Evolutionary conservation across 2,113 vertebrate genomes (phyloP).

Genomic region (Coptodon bakossiorum): DNA sequence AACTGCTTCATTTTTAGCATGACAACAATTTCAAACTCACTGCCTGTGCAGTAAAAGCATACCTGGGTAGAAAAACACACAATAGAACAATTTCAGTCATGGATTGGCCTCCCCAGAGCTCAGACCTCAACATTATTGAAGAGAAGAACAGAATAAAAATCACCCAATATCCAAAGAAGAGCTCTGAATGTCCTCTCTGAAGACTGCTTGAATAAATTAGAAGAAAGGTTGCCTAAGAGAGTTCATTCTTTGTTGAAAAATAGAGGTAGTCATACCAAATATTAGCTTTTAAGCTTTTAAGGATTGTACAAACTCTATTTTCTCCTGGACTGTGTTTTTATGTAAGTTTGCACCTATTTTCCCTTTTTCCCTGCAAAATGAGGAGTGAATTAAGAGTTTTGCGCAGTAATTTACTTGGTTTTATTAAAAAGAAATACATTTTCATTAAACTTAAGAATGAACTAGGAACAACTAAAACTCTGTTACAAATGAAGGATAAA

Average conservation of each 20-base stretch:
- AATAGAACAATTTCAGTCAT: no score
- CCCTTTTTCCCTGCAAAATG: neutral
- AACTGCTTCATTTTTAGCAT: neutral
- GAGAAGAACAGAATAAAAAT: neutral
- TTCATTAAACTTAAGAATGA: neutral
- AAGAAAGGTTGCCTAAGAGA: neutral
- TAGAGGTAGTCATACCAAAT: neutral
- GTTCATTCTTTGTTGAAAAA: neutral
- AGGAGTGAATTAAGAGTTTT: neutral
- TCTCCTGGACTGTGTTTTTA: neutral
- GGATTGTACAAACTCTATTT: neutral
- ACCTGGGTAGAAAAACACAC: neutral
- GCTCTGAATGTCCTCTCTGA: neutral
- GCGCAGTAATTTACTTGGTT: neutral
- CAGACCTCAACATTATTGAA: neutral
- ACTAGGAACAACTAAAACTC: neutral
- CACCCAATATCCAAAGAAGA: neutral
- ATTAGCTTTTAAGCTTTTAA: neutral
- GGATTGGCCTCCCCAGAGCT: neutral
- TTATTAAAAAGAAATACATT: neutral
- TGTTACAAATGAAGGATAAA: neutral
- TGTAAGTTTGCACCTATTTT: neutral
- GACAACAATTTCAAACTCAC: neutral
- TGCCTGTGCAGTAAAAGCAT: neutral
- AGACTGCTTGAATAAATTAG: neutral